These are phyloP conservation scores for Rhodinocichla rosea DNA, from an alignment of 2,113 vertebrate genomes.

Conservation along the genomic window DNA sequence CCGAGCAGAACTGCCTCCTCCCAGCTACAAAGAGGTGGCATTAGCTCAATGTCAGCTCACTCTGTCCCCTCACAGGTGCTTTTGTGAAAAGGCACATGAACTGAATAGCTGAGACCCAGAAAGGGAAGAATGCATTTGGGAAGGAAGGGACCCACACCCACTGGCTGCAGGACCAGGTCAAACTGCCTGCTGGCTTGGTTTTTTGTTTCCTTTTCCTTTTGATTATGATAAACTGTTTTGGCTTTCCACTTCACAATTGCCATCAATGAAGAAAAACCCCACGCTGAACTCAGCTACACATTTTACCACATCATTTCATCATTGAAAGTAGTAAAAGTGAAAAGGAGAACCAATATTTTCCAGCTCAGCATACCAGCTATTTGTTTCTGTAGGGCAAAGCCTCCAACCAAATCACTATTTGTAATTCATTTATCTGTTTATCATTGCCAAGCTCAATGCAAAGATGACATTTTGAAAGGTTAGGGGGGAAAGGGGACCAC, in stretches of 20 bases:
- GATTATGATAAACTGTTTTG: constrained; percentile 6
- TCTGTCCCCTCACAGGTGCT: constrained; percentile 1
- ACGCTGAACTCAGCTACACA: background rate
- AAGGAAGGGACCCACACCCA: constrained; percentile 45
- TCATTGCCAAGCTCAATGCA: background rate
- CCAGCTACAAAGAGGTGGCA: background rate
- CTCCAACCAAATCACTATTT: background rate
- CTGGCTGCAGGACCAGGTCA: background rate
- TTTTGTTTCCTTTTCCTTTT: constrained; percentile 42
- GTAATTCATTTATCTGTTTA: background rate
- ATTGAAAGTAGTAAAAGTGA: background rate
- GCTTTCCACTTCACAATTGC: background rate
- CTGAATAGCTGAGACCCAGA: background rate
- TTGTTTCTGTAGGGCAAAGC: background rate
- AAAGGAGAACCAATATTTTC: background rate
- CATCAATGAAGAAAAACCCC: background rate
- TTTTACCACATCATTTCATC: background rate
- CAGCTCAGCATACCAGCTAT: background rate
- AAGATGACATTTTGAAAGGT: background rate
- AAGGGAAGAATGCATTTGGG: background rate
- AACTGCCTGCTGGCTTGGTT: background rate
- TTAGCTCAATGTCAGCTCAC: background rate
- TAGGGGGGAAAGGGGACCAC: background rate
- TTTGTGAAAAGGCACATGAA: background rate
- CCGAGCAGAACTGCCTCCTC: background rate